Base-by-base conservation (phyloP, 2,797 vertebrate species). In the Podargus strigoides region DNA sequence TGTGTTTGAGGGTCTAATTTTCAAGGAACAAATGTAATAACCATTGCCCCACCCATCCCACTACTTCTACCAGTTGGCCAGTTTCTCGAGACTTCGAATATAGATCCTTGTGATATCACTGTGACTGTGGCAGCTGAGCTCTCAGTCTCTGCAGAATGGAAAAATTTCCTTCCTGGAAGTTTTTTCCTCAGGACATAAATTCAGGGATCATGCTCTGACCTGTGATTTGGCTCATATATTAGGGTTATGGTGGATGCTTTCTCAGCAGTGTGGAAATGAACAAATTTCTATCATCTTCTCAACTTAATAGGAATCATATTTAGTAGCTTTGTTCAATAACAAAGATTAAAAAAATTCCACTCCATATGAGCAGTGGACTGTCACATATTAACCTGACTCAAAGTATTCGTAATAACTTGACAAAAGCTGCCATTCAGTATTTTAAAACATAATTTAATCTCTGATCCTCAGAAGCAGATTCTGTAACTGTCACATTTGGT, bases 391-490 rank as follows among this genome's bases (percentile, higher is more conserved):
- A 70, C 70, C 41, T 80, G 49, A 82, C 64, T 87, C 2, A 6
- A 82, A 39, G n/a, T 89, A 83, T 64, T 87, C 75, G 64, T 39
- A 87, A 85, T 82, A 83, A 92, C 24, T 66, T 73, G 39, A 93
- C 27, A 85, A 92, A 89, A 87, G 14, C 28, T 91, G 44, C 41
- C 55, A 49, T 85, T 87, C 0, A 3, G 19, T 89, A 84, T 84
- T 96, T 89, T 69, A 88, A 95, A 86, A 62, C 39, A 28, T 60
- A 52, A 52, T 84, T 94, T 94, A 84, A 81, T 88, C 66, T 94
- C 47, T 84, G 82, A 89, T 55, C 39, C 69, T 84, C 58, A 93
- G 90, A 90, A 89, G 58, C 24, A 1, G 0, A 87, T 93, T 89
- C 69, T 73, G 36, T 84, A 66, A 59, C 50, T 80, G 64, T 87